phyloP scores from a whole-genome alignment of 2,113 vertebrate species.

The Drymodes brunneopygia region DNA sequence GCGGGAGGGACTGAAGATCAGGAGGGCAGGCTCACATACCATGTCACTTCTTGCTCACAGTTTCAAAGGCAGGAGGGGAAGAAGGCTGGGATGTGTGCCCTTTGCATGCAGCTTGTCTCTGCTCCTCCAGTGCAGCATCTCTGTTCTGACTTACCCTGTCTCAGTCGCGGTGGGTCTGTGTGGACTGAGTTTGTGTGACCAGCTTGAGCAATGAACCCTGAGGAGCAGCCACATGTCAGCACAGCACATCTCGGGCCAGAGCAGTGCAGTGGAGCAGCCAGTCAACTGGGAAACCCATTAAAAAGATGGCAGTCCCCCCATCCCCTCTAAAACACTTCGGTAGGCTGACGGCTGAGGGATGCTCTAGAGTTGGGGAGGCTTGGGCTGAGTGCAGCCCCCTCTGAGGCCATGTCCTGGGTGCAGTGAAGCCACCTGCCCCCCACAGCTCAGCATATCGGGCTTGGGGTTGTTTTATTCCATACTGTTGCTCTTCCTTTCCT shows the following conservation, averaged over 20 bases:
- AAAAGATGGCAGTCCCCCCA: background rate
- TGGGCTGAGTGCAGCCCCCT: background rate
- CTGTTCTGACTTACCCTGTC: background rate
- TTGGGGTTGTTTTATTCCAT: background rate
- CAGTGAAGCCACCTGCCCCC: too few species aligned
- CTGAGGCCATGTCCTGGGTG: background rate
- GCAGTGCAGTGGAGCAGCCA: background rate
- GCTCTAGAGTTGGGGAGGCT: background rate
- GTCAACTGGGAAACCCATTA: constrained; percentile 4
- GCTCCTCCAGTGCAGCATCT: rapidly evolving
- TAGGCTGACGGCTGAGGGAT: background rate
- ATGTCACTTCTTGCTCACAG: rapidly evolving
- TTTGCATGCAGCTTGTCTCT: background rate
- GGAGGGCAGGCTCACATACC: background rate
- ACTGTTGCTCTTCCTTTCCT: background rate
- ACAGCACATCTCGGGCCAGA: rapidly evolving
- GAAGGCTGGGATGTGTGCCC: background rate
- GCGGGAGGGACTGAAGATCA: background rate
- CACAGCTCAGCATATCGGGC: background rate
- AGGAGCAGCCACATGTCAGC: rapidly evolving
- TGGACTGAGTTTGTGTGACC: constrained; percentile 1
- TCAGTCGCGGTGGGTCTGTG: background rate
- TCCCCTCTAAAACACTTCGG: background rate
- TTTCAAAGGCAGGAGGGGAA: background rate
- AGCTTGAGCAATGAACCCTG: rapidly evolving